Evolutionary conservation across 2,888 invertebrate genomes (phyloP), one percentile per base, ranked within the genome.

Genomic region (Dryocosmus kuriphilus): DNA sequence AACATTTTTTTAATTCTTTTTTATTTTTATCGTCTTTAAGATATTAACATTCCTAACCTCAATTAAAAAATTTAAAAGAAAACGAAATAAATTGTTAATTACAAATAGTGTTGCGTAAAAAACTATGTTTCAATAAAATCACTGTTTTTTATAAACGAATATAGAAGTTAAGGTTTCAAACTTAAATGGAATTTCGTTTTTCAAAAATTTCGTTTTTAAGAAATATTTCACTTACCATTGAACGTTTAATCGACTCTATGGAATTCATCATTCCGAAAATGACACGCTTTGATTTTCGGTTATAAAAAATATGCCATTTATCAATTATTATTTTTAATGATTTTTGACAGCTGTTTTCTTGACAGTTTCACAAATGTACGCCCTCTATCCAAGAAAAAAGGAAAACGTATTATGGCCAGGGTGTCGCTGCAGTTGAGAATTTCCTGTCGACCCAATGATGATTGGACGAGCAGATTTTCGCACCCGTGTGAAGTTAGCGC

Each of bases 221-320:
- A 57, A 3, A 24, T 5, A 0, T 24, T n/a, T 38, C 7, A 51
- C 71, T 8, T 30, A 71, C 71, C 71, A 71, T 71, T 19, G 71
- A 71, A 51, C 71, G 71, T 71, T 46, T 51, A n/a, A 71, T 71
- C n/a, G 46, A 71, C 30, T 71, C 71, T 71, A 51, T 71, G 27
- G 71, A 41, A 51, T 51, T 71, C 71, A 71, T 71, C n/a, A 51
- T 71, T 24, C 27, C 24, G 22, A 67, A 24, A 57, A 11, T 57
- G 11, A 22, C 57, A 57, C 7, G 11, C 24, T 57, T 57, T 24
- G 24, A 7, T 24, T 14, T 57, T 57, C 4, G 0, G 4, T 24
- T 24, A 24, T 57, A 57, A 57, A 57, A 57, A 57, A 24, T 57
- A 57, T 24, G 1, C 0, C 14, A 57, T 24, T 57, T 24, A 57